Evolutionary conservation across 1,140 invertebrate genomes (phyloP), one percentile per base, ranked within the genome.

Genomic region (Octopus sinensis): DNA sequence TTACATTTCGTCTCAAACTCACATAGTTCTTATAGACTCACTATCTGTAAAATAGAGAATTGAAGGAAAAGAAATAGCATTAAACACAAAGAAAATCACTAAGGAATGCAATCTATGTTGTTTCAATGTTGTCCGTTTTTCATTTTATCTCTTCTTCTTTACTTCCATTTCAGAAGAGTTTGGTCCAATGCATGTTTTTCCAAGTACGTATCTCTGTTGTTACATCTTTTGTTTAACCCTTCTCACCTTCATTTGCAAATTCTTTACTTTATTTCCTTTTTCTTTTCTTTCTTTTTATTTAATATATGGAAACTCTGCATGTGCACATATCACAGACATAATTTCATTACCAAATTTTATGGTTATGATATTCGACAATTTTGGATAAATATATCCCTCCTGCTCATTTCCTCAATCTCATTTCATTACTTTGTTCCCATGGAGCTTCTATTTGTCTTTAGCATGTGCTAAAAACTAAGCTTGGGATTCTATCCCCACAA

Each of bases 151-250:
- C 68, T 62, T 62, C 56, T 73, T 73, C 68, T 73, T 73, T 73
- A 73, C 68, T 73, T 73, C 68, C 68, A 73, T 73, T 73, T 73
- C 68, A 73, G 68, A 73, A 73, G 68, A 73, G 68, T 73, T 73
- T 73, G 68, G 68, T 73, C 68, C 68, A 73, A 12, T 73, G 68
- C 68, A 73, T 73, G 68, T 73, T 73, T 73, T 73, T 73, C 6
- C 68, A 73, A 73, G 68, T 73, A 73, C 68, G 68, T 73, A 73
- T 73, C 68, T 73, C 68, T 73, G 68, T 73, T 73, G 68, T 73
- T 73, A n/a, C 68, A 73, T 73, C 30, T 73, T 73, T 73, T 17
- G 68, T 73, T 73, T 73, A n/a, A 9, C 30, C 68, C 68, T 73
- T 17, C 68, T n/a, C 68, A 73, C 68, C 30, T 73, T 73, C 68